phyloP scores from a whole-genome alignment of 1,140 invertebrate genomes.

The Choristoneura fumiferana region DNA sequence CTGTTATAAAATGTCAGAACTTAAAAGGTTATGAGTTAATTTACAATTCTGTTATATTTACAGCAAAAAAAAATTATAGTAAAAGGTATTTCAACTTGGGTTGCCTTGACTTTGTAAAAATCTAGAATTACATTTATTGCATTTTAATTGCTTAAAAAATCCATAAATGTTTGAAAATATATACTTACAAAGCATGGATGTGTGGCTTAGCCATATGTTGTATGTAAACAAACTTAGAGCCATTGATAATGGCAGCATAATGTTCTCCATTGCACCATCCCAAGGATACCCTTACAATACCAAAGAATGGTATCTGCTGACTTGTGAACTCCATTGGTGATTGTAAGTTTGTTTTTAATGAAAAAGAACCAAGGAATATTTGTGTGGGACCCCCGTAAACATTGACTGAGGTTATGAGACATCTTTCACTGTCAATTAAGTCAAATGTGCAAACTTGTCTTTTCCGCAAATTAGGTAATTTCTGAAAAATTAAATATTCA shows the following conservation, averaged over 20 bases:
- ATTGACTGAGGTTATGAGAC: slow-evolving; percentile 45
- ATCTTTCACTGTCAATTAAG: slow-evolving; percentile 60
- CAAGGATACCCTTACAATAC: slow-evolving; percentile 52
- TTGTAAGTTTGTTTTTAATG: slow-evolving; percentile 52
- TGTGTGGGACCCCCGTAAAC: slow-evolving; percentile 18
- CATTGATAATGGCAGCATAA: slow-evolving; percentile 64
- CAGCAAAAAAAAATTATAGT: no score
- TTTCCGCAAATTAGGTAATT: slow-evolving; percentile 40
- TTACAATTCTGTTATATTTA: no score
- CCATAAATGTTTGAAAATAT: slow-evolving; percentile 8
- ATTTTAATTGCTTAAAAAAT: no score
- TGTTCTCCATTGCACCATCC: slow-evolving; percentile 56
- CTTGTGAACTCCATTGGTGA: slow-evolving; percentile 34
- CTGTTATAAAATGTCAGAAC: no score
- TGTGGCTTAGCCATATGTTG: slow-evolving; percentile 57
- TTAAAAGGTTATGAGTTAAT: no score
- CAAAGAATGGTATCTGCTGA: slow-evolving; percentile 32
- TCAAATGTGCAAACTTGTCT: slow-evolving; percentile 57
- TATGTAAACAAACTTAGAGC: slow-evolving; percentile 47
- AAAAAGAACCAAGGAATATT: slow-evolving; percentile 38
- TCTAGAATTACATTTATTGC: no score
- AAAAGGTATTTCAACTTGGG: no score
- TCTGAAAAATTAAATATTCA: slow-evolving; percentile 44
- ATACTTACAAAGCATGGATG: slow-evolving; percentile 46
- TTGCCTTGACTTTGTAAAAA: no score